These are phyloP conservation scores for Drosophila simulans DNA, from an alignment of 1,140 invertebrate species.

Conservation along the genomic window DNA sequence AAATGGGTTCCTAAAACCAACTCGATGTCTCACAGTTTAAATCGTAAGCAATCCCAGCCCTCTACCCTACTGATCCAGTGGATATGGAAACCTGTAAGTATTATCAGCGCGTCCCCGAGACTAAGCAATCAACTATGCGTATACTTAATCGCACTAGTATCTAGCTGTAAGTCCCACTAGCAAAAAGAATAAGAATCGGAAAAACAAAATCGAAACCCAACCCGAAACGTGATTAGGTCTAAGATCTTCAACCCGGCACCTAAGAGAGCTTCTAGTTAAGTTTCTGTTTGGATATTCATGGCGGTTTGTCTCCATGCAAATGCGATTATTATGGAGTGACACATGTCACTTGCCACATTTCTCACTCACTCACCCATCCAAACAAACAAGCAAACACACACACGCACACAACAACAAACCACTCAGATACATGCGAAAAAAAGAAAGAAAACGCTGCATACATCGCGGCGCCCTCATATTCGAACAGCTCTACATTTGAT, in stretches of 20 bases:
- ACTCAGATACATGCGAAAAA: background rate
- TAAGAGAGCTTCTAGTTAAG: conserved; percentile 74
- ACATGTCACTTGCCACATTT: conserved; percentile 52
- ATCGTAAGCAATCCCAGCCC: conserved; percentile 29
- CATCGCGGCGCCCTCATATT: conserved; percentile 26
- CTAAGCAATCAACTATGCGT: conserved; percentile 67
- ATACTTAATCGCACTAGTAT: conserved; percentile 66
- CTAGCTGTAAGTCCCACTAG: conserved; percentile 36
- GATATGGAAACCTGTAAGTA: conserved; percentile 68
- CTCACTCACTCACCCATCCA: conserved; percentile 11
- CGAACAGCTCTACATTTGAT: conserved; percentile 63
- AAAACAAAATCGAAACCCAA: conserved; percentile 35
- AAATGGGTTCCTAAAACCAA: conserved; percentile 64
- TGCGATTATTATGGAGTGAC: conserved; percentile 55
- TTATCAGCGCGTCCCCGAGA: conserved; percentile 57
- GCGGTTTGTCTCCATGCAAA: conserved; percentile 49
- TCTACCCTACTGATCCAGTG: conserved; percentile 1
- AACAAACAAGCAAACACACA: conserved; percentile 11
- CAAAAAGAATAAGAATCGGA: conserved; percentile 4
- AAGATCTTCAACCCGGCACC: conserved; percentile 66
- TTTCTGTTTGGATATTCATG: conserved; percentile 56
- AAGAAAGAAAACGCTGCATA: conserved; percentile 17
- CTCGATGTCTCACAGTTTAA: conserved; percentile 4
- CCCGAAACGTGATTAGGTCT: conserved; percentile 76
- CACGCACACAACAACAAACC: conserved; percentile 13